These are phyloP conservation scores for Rhynchonycteris naso DNA, from an alignment of 2,797 vertebrate species.

Conservation along the genomic window DNA sequence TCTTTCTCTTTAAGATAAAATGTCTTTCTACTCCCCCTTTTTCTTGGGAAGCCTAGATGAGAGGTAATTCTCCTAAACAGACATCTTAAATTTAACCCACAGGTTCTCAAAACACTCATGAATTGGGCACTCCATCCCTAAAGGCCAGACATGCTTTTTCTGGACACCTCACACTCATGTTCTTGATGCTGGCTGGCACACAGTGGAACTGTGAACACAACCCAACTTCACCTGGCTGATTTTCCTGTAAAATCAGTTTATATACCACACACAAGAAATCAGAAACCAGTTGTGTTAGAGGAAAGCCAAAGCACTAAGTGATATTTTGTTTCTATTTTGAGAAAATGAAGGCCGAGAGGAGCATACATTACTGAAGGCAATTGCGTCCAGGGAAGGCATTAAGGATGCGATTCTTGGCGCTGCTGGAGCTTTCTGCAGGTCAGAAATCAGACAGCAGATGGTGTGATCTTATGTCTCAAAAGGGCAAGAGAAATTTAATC, in stretches of 20 bases:
- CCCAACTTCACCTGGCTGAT: background rate
- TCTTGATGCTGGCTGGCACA: background rate
- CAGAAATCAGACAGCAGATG: too few species aligned
- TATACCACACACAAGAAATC: background rate
- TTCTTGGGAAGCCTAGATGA: background rate
- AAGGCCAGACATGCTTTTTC: background rate
- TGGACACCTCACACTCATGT: background rate
- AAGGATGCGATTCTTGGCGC: too few species aligned
- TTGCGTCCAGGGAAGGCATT: too few species aligned
- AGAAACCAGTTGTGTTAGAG: background rate
- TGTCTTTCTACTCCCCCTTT: background rate
- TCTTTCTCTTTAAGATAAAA: background rate
- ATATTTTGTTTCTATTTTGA: too few species aligned
- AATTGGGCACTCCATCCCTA: background rate
- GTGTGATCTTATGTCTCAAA: too few species aligned
- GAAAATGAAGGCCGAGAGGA: too few species aligned
- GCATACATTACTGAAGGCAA: too few species aligned
- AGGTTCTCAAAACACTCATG: background rate
- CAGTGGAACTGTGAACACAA: background rate
- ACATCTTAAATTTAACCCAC: background rate
- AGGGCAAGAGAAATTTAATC: too few species aligned
- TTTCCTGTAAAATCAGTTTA: background rate
- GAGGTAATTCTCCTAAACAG: background rate
- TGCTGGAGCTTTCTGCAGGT: too few species aligned
- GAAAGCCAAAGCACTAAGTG: too few species aligned